Evolutionary conservation across 2,888 invertebrate species (phyloP).

Genomic region (Bembecia ichneumoniformis): DNA sequence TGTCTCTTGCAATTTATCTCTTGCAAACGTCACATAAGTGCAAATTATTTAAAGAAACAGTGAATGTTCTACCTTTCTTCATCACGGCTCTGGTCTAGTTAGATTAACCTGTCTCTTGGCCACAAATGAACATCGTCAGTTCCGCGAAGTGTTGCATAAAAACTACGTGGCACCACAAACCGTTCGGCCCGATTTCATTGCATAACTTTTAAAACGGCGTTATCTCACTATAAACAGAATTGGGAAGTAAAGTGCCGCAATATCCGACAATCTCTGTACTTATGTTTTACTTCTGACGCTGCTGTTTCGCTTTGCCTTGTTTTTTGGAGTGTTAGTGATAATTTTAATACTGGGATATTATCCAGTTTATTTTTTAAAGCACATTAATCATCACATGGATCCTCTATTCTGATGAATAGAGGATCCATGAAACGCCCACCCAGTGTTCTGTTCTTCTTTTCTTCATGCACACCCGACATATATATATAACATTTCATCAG

Average conservation of each 20-base stretch:
- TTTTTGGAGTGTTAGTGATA: background rate
- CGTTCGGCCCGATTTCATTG: conserved; percentile 5
- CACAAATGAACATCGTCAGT: conserved; percentile 4
- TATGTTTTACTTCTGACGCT: background rate
- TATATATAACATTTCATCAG: too few relatives aligned
- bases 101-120: background rate
- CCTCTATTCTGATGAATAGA: too few relatives aligned
- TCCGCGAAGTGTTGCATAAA: conserved; percentile 21
- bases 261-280: conserved; percentile 1
- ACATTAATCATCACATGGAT: too few relatives aligned
- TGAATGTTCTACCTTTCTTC: too few relatives aligned
- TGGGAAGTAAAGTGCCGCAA: conserved; percentile 9
- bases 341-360: too few relatives aligned
- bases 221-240: conserved; percentile 11
- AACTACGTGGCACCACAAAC: conserved; percentile 9
- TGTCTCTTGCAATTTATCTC: too few relatives aligned
- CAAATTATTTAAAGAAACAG: too few relatives aligned
- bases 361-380: too few relatives aligned
- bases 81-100: background rate
- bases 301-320: background rate
- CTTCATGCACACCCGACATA: too few relatives aligned
- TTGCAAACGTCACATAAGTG: too few relatives aligned
- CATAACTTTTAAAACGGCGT: conserved; percentile 8
- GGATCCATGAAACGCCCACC: too few relatives aligned
- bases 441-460: too few relatives aligned